Conservation (phyloP, 2,113 vertebrate species). For the Falcunculus frontatus region DNA sequence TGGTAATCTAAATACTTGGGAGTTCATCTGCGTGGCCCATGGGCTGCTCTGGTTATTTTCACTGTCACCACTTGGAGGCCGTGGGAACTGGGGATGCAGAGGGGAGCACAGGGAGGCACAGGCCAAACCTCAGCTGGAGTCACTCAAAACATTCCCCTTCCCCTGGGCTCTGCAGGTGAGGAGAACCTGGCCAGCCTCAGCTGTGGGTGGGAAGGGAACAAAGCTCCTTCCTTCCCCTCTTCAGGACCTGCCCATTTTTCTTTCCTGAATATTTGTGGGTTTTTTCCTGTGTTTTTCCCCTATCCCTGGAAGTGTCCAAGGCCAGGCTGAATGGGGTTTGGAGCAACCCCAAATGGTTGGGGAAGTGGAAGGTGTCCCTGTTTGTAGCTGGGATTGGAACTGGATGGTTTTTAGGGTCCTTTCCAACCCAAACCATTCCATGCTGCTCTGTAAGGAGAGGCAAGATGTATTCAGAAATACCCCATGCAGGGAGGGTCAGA, state of each 20-base stretch:
- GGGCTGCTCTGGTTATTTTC: constrained; percentile 40
- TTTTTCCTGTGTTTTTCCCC: neutral
- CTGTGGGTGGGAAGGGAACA: neutral
- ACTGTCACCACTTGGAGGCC: neutral
- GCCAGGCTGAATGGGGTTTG: neutral
- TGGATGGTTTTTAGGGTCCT: neutral
- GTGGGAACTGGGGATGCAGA: neutral
- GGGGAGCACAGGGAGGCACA: neutral
- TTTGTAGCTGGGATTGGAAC: neutral
- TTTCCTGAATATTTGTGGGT: neutral
- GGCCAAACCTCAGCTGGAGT: neutral
- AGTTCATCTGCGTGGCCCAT: neutral
- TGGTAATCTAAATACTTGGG: neutral
- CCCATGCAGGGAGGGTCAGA: neutral
- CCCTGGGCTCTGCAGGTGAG: neutral
- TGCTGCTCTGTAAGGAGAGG: neutral
- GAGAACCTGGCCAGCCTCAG: neutral
- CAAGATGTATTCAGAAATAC: neutral
- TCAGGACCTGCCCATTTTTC: neutral
- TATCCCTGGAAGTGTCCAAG: neutral
- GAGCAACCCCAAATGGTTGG: neutral
- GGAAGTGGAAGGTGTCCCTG: neutral
- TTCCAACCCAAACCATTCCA: neutral
- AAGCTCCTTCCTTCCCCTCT: neutral
- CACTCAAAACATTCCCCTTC: neutral